Evolutionary conservation across 2,888 invertebrate species (phyloP), one percentile per base, ranked within the genome.

Genomic region (Athripsodes cinereus): DNA sequence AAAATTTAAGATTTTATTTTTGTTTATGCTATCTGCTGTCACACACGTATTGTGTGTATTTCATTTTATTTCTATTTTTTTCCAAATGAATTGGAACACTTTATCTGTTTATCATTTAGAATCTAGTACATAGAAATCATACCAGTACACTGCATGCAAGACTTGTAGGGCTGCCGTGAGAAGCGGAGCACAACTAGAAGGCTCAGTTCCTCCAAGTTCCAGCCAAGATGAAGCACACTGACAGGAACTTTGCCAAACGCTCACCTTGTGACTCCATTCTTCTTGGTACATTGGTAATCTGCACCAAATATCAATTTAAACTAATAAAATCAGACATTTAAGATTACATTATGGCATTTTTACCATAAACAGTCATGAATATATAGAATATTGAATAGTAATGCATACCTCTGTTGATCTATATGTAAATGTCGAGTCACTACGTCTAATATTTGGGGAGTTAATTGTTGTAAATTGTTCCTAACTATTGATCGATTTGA

Each of bases 401-500:
- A 35, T 53, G 19, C n/a, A 20, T 51, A 62, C 62, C 53, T 60
- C 52, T 51, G 22, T 8, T 49, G 46, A 35, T 63, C 60, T 26
- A 58, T 44, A 40, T 58, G 55, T 35, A 63, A 55, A 54, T 63
- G 58, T 35, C 61, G 61, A 13, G 59, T 63, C 5, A 60, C 59
- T 20, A 63, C 48, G 40, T 63, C 60, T n/a, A 79, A 67, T 1
- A 79, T 75, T 26, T 75, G 75, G 1, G 75, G 71, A 56, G 76
- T 74, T 2, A 78, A 74, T 62, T 71, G 70, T 54, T 74, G 73
- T 8, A 79, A 65, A 22, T 74, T 70, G 19, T 66, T 63, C 6
- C 75, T 70, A 64, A 78, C 77, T 63, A 70, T 74, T 19, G 68
- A 63, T 2, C 78, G 70, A 1, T 76, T 68, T 1, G 67, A 66